These are phyloP conservation scores for Phaedon cochleariae DNA, from an alignment of 2,888 invertebrate species.

Conservation along the genomic window DNA sequence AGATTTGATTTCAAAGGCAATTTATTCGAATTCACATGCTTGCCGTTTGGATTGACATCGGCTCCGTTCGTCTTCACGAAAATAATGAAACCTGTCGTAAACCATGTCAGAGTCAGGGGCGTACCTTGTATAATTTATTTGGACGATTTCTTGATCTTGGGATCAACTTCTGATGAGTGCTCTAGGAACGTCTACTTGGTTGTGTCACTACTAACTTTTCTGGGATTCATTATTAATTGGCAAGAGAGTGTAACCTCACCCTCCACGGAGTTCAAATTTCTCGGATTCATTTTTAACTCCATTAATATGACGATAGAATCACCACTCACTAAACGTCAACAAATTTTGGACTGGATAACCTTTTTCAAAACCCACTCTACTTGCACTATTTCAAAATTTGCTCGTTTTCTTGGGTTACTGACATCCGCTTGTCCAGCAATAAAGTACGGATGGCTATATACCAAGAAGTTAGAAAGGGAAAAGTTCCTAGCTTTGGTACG, in stretches of 20 bases:
- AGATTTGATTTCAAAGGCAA: constrained; percentile 37
- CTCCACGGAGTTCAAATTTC: constrained; percentile 10
- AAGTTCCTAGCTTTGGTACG: background rate
- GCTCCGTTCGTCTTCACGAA: constrained; percentile 47
- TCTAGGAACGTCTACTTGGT: background rate
- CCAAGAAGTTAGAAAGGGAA: constrained; percentile 10
- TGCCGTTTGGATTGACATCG: constrained; percentile 43
- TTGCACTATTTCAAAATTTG: constrained; percentile 22
- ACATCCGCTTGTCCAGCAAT: constrained; percentile 4
- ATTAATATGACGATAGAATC: constrained; percentile 8
- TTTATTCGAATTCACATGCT: constrained; percentile 42
- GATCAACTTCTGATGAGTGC: constrained; percentile 2
- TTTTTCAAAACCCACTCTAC: background rate
- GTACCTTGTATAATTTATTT: constrained; percentile 35
- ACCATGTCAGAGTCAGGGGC: constrained; percentile 28
- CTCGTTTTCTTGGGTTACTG: constrained; percentile 24
- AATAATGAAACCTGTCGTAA: constrained; percentile 40
- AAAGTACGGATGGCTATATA: constrained; percentile 15
- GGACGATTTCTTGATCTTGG: constrained; percentile 39
- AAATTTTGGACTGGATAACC: background rate
- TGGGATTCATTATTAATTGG: constrained; percentile 27
- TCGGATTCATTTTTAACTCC: constrained; percentile 19
- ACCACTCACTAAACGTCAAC: constrained; percentile 14
- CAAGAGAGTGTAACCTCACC: constrained; percentile 15
- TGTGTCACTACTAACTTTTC: background rate